Base-by-base conservation (phyloP, 2,797 vertebrate species). In the Microhierax caerulescens region DNA sequence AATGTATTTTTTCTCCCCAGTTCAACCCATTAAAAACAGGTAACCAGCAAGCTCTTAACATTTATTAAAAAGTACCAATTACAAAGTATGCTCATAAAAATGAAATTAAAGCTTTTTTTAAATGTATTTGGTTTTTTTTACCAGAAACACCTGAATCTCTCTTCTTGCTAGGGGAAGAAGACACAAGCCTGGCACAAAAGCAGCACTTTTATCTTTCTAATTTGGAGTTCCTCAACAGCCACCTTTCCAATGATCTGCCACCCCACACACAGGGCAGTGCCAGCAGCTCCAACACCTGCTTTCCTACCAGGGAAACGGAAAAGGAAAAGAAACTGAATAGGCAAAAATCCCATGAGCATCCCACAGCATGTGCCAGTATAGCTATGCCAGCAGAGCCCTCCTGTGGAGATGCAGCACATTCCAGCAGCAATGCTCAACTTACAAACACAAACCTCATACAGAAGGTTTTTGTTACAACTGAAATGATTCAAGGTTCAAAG, bases 381-480 rank as follows among this genome's bases (percentile, higher is more conserved):
- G 85, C 82, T 72, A 23, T 36, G 93, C 48, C 82, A 78, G 94
- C 94, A 96, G 96, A 96, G 96, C 95, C 94, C 94, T 94, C 94
- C 93, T 80, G 88, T 94, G 96, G 96, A 95, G 82, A 95, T 14
- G 22, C 68, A 77, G 88, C 57, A 75, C 39, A 96, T 61, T 72
- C 79, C 90, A 93, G 90, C 41, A 90, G 50, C 65, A 56, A 41
- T 1, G 45, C 8, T 37, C 39, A 36, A 68, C 20, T 77, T 16
- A 51, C 22, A 48, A 28, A 34, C 16, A 13, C 0, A 48, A 65
- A 17, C 30, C 19, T 63, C 77, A 45, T 36, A 45, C 7, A 59
- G 37, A 21, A 17, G 7, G 1, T 2, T 18, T 69, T 45, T 56
- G 13, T 60, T 37, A 68, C 25, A 57, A 25, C 6, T n/a, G 12